Percentiles rank a stretch among this genome's conserved stretches.
These are phyloP conservation scores for Xestia rhomboidea DNA, from an alignment of 2,888 invertebrate genomes.

Conservation along the genomic window DNA sequence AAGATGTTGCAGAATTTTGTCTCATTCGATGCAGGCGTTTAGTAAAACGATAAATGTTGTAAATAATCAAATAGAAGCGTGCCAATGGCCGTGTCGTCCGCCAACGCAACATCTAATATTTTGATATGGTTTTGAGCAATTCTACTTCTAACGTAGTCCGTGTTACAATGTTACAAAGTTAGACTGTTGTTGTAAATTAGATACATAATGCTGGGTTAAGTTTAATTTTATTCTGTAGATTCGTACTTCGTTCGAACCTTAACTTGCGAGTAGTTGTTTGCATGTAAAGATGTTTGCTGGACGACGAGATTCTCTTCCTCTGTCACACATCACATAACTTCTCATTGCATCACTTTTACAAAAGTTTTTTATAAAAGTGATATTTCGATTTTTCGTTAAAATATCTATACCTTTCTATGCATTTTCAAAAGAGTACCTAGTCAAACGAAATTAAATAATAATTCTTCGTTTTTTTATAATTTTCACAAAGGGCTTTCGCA, in stretches of 20 bases:
- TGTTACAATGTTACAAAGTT: slow-evolving; percentile 23
- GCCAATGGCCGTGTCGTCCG: slow-evolving; percentile 64
- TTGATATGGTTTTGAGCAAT: slow-evolving; percentile 58
- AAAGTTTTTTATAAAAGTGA: not conserved
- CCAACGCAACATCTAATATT: slow-evolving; percentile 64
- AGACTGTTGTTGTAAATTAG: not conserved
- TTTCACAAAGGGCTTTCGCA: not conserved
- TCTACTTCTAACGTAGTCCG: slow-evolving; percentile 24
- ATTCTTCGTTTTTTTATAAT: not conserved
- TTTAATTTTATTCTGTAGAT: not conserved
- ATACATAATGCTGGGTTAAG: not conserved
- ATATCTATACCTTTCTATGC: not conserved
- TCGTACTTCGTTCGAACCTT: not conserved
- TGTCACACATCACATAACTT: not conserved
- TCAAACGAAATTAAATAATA: not conserved
- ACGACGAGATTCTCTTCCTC: not conserved
- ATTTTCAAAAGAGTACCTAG: not conserved
- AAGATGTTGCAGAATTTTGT: slow-evolving; percentile 71
- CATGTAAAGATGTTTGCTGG: not conserved
- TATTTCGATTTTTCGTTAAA: not conserved
- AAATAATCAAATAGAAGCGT: slow-evolving; percentile 72
- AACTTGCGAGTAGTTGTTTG: not conserved
- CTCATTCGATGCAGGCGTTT: slow-evolving; percentile 71
- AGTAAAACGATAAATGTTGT: slow-evolving; percentile 69
- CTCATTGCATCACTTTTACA: not conserved